Conservation (phyloP, 2,888 invertebrate species). For the Anorthoa munda region DNA sequence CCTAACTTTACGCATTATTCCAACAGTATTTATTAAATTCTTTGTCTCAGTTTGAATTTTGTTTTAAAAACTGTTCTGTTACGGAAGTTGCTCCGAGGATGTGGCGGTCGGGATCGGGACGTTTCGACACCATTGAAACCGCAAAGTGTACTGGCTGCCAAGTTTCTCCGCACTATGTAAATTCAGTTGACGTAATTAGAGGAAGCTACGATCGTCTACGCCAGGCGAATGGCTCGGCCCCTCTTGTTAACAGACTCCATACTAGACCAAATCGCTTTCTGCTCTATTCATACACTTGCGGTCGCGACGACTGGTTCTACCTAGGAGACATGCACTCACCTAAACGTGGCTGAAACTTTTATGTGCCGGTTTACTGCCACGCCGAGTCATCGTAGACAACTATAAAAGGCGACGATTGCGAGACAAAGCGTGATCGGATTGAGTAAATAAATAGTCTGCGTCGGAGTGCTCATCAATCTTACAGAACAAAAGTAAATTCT, state of each 20-base stretch:
- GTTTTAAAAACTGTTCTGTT: constrained; percentile 60
- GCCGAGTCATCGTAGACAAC: constrained; percentile 80
- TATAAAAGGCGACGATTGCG: constrained; percentile 86
- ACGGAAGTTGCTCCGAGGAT: constrained; percentile 64
- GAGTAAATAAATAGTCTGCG: constrained; percentile 88
- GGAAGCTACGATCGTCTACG: constrained; percentile 79
- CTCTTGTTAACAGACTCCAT: constrained; percentile 76
- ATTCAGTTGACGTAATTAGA: constrained; percentile 83
- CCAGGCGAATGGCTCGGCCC: constrained; percentile 75
- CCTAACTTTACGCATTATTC: constrained; percentile 69
- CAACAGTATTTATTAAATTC: constrained; percentile 41
- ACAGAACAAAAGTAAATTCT: constrained; percentile 86
- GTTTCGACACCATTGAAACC: constrained; percentile 75
- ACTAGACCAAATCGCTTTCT: constrained; percentile 73
- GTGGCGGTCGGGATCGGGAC: constrained; percentile 67
- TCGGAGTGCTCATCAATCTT: constrained; percentile 88
- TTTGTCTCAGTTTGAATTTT: constrained; percentile 64
- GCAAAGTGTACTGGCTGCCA: constrained; percentile 79
- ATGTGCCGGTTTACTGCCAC: constrained; percentile 81
- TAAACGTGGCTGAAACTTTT: constrained; percentile 78
- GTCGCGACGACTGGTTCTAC: constrained; percentile 54
- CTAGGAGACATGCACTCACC: constrained; percentile 61
- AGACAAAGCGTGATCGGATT: constrained; percentile 89
- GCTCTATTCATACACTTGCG: constrained; percentile 73
- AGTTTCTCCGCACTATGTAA: constrained; percentile 83